Conservation (phyloP, 2,113 vertebrate species). For the Sinocyclocheilus rhinocerous region DNA sequence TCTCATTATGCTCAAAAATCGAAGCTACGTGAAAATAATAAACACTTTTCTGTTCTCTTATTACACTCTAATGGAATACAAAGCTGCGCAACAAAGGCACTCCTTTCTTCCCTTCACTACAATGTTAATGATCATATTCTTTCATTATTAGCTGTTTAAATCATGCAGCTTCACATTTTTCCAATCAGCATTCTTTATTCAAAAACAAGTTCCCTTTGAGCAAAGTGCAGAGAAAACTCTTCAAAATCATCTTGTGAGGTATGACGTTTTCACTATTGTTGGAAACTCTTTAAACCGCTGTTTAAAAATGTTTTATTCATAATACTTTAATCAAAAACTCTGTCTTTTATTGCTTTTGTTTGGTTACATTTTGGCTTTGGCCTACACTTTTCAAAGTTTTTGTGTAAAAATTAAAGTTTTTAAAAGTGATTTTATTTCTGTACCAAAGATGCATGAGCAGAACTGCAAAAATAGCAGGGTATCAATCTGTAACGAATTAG, state of each 20-base stretch:
- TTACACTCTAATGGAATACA: not conserved
- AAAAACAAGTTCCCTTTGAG: not conserved
- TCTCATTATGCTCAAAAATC: conserved; percentile 1
- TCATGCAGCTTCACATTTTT: not conserved
- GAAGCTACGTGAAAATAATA: not conserved
- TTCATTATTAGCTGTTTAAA: conserved; percentile 4
- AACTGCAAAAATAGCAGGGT: no score
- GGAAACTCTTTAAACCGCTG: no score
- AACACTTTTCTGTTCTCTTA: not conserved
- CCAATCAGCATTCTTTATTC: conserved; percentile 31
- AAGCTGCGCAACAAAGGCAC: not conserved
- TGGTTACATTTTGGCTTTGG: no score
- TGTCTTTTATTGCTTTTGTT: no score
- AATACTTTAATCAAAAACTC: no score
- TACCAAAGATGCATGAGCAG: no score
- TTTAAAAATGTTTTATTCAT: no score
- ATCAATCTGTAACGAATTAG: no score
- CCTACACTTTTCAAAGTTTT: no score
- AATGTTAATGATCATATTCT: not conserved
- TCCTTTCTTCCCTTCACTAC: not conserved
- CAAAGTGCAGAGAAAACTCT: not conserved
- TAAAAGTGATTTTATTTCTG: no score
- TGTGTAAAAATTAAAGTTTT: no score
- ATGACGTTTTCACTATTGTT: no score
- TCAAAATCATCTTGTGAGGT: not conserved